Conservation (phyloP, 30 jellyfish, hydroid and myxozoan species). For the Chironex yamaguchii region DNA sequence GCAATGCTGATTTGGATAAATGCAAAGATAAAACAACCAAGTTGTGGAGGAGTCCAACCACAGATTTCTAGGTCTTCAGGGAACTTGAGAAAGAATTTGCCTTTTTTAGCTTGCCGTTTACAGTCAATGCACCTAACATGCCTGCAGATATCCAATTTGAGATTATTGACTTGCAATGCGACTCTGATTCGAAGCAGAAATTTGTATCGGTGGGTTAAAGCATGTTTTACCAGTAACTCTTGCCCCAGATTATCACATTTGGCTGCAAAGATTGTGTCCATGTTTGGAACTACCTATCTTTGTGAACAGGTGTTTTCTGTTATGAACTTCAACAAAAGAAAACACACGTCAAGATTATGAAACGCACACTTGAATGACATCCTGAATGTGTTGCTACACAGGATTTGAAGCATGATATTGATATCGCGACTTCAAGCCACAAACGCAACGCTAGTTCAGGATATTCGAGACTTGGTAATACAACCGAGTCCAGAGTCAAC, state of each 20-base stretch:
- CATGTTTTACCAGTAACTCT: background rate
- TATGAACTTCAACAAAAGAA: background rate
- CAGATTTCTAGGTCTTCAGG: background rate
- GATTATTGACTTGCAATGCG: background rate
- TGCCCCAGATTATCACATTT: background rate
- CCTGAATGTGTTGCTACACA: background rate
- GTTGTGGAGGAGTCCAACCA: background rate
- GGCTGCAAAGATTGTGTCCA: background rate
- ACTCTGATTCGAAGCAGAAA: background rate
- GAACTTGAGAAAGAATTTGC: background rate
- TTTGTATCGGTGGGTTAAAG: background rate
- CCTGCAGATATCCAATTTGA: background rate
- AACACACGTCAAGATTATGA: background rate
- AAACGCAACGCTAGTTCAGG: too few relatives aligned
- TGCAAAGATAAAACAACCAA: background rate
- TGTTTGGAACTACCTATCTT: constrained; percentile 1
- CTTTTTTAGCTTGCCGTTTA: background rate
- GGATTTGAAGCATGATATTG: background rate
- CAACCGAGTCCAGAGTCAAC: too few relatives aligned
- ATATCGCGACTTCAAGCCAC: too few relatives aligned
- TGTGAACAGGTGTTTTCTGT: constrained; percentile 27
- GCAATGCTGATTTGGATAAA: background rate
- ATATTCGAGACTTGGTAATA: too few relatives aligned
- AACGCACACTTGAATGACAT: background rate
- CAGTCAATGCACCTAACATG: background rate